phyloP scores from a whole-genome alignment of 2,888 invertebrate genomes.

The Actias luna region DNA sequence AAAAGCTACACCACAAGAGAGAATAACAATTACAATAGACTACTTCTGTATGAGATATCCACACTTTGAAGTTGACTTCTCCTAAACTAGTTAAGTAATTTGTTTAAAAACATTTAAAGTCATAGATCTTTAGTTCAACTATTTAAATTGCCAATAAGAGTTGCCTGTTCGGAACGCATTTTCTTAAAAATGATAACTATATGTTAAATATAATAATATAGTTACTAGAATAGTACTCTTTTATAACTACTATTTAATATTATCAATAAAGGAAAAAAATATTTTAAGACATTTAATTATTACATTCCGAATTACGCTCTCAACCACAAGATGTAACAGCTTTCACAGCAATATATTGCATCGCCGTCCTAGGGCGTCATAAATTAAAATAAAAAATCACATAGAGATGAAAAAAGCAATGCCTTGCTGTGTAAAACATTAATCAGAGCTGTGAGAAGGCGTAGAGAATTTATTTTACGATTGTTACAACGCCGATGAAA shows the following conservation, averaged over 20 bases:
- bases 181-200: no score
- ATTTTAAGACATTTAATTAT: not conserved
- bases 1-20: no score
- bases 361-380: constrained; percentile 54
- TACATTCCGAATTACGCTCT: not conserved
- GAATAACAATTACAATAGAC: no score
- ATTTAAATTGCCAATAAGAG: no score
- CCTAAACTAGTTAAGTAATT: no score
- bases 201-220: no score
- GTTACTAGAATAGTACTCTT: not conserved
- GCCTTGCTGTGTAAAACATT: constrained; percentile 75
- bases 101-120: no score
- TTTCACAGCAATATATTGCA: constrained; percentile 34
- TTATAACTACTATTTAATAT: not conserved
- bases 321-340: not conserved
- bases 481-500: constrained; percentile 79
- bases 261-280: not conserved
- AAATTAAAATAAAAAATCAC: constrained; percentile 75
- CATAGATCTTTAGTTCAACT: no score
- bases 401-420: constrained; percentile 66
- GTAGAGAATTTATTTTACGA: constrained; percentile 81
- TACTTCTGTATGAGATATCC: no score
- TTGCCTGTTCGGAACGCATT: no score
- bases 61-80: no score
- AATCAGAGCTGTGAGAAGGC: constrained; percentile 79